Evolutionary conservation across 2,797 vertebrate species (phyloP), one percentile per base, ranked within the genome.

Genomic region (Argyrosomus regius): DNA sequence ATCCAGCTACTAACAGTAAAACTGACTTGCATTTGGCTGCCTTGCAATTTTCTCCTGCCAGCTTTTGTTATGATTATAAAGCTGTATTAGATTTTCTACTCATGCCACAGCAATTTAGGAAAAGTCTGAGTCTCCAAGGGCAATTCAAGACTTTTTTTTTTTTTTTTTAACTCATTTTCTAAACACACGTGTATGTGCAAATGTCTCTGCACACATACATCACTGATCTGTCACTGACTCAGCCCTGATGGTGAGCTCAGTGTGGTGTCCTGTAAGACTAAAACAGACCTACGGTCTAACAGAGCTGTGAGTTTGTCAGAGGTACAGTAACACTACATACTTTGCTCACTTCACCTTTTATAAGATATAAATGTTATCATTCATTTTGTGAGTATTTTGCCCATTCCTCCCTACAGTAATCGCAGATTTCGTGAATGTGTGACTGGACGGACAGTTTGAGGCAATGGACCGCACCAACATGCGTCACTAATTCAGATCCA

Each of bases 401-500:
- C 54, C n/a, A 12, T 46, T 58, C 13, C 17, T 43, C 24, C 58
- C 52, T 62, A 49, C 58, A 70, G 48, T 50, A 31, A 45, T 45
- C 24, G 56, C 52, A 28, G 35, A 17, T 61, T 67, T 53, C 61
- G 18, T 74, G 68, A 78, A 65, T 26, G 66, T 58, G 56, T 49
- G 60, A 76, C 28, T 61, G 80, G 72, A 81, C 60, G 11, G 80
- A 78, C 74, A 53, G 53, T 57, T 76, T 71, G 66, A 87, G 56
- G 71, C 64, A 73, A 8, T 66, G 75, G 64, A 72, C 54, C 1
- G 17, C 35, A 71, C 54, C 72, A 68, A 59, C 80, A 82, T 49
- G 63, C 14, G 16, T 67, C 63, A 70, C 67, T 39, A 52, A 81
- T 83, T 90, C 74, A 77, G 68, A 90, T 84, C 77, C 61, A 66